These are phyloP conservation scores for Trachelus iudaicus DNA, from an alignment of 2,888 invertebrate genomes.

Conservation along the genomic window DNA sequence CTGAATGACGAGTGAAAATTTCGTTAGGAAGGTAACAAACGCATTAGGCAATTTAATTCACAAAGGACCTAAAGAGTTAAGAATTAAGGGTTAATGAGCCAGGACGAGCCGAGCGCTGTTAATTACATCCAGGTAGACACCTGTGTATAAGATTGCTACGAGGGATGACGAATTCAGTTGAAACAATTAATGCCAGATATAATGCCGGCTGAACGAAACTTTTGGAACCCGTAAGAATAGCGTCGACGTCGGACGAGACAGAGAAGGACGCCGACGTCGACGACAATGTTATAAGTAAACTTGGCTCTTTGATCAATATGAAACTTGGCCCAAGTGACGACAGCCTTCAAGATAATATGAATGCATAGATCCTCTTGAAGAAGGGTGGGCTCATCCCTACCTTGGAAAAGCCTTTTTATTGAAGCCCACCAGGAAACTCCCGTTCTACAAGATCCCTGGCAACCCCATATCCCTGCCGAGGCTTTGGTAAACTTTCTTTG, in stretches of 20 bases:
- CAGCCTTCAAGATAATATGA: slow-evolving; percentile 38
- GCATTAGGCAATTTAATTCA: not conserved
- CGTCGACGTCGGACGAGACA: not conserved
- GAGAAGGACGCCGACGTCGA: not conserved
- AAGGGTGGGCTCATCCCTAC: not conserved
- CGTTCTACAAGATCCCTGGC: not conserved
- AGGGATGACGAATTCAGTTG: not conserved
- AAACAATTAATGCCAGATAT: not conserved
- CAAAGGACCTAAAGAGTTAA: not conserved
- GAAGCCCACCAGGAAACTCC: slow-evolving; percentile 16
- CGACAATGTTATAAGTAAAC: slow-evolving; percentile 20
- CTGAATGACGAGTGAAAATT: not conserved
- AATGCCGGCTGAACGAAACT: not conserved
- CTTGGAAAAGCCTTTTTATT: slow-evolving; percentile 26
- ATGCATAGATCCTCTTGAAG: slow-evolving; percentile 28
- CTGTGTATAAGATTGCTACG: not conserved
- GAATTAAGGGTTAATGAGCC: not conserved
- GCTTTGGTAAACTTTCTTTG: not conserved
- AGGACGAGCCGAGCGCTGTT: not conserved
- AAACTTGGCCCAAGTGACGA: slow-evolving; percentile 39
- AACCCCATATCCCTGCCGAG: not conserved
- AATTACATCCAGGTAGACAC: not conserved
- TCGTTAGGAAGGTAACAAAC: not conserved
- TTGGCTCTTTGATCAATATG: slow-evolving; percentile 36
- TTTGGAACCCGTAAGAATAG: not conserved